Conservation (phyloP, 2,888 invertebrate genomes). For the Hofmannophila pseudospretella region DNA sequence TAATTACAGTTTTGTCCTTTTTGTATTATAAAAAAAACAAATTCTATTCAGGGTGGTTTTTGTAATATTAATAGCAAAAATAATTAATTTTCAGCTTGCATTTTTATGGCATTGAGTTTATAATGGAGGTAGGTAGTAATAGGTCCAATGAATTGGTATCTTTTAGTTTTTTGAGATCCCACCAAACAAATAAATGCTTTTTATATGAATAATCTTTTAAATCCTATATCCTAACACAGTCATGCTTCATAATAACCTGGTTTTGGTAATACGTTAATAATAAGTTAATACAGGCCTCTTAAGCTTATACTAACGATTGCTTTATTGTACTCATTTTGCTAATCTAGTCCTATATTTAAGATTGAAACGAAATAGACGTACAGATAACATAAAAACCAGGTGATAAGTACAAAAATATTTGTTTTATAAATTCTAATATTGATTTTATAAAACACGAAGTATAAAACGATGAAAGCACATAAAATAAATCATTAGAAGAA, state of each 20-base stretch:
- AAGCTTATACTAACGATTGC: slow-evolving; percentile 44
- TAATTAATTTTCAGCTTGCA: background rate
- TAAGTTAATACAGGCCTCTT: slow-evolving; percentile 40
- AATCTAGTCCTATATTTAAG: background rate
- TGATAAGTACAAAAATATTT: no score
- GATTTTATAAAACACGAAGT: no score
- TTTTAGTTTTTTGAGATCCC: slow-evolving; percentile 1
- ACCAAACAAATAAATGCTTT: slow-evolving; percentile 3
- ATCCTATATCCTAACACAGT: background rate
- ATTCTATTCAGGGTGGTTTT: no score
- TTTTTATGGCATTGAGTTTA: background rate
- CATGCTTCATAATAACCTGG: background rate
- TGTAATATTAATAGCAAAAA: background rate
- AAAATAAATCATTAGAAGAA: no score
- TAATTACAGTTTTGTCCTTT: no score
- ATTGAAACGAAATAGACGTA: background rate
- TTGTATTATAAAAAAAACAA: no score
- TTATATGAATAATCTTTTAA: no score
- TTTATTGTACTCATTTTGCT: slow-evolving; percentile 60
- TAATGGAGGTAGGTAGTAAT: background rate
- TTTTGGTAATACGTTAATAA: slow-evolving; percentile 9
- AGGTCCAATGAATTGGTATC: no score
- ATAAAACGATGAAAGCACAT: no score
- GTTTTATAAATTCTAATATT: no score
- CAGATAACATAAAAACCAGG: no score